Percentiles rank a stretch among this genome's conserved stretches.
Conservation (phyloP, 2,113 vertebrate species). For the Chitala chitala region DNA sequence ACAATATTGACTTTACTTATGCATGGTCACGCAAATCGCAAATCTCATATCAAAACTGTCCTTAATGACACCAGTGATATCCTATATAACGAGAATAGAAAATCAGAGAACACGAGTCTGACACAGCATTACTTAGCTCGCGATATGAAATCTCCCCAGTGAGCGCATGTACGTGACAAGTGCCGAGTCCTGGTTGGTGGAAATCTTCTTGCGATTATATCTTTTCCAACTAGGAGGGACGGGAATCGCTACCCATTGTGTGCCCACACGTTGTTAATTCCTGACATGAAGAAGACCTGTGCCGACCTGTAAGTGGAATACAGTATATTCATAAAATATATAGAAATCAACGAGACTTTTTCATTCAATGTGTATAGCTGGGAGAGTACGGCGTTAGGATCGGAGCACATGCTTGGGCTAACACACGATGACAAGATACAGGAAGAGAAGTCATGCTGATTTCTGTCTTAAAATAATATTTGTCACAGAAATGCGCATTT, state of each 20-base stretch:
- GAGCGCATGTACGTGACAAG: conserved; percentile 13
- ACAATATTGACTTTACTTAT: not conserved
- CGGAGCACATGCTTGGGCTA: too few species aligned
- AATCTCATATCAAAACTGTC: not conserved
- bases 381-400: too few species aligned
- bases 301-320: not conserved
- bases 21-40: not conserved
- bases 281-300: not conserved
- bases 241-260: conserved; percentile 1
- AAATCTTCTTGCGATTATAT: not conserved
- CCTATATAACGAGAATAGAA: not conserved
- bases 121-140: not conserved
- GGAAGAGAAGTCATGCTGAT: too few species aligned
- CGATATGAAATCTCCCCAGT: not conserved
- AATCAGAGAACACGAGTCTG: not conserved
- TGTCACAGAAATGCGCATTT: too few species aligned
- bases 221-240: not conserved
- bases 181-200: not conserved
- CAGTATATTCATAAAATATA: not conserved
- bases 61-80: not conserved
- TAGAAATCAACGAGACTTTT: too few species aligned
- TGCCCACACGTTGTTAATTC: too few species aligned
- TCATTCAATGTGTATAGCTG: too few species aligned
- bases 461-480: too few species aligned
- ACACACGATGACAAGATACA: too few species aligned